phyloP scores from a whole-genome alignment of 1,140 invertebrate species.

The Ctenoplectra terminalis region DNA sequence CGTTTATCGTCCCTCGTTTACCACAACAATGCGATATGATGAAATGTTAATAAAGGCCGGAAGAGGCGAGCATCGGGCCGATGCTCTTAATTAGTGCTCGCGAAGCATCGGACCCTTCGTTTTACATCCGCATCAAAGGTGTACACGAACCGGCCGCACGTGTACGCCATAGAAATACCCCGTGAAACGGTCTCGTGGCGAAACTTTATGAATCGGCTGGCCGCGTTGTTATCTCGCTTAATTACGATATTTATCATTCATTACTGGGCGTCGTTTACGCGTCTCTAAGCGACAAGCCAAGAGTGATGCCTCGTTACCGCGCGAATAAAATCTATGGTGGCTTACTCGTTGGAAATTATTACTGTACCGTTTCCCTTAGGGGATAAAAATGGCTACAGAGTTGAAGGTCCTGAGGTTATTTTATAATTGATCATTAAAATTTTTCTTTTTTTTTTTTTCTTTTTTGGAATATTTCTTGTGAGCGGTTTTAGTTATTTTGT shows the following conservation, averaged over 20 bases:
- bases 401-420: too few relatives aligned
- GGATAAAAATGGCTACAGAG: background rate
- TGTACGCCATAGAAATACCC: background rate
- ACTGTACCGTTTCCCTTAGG: background rate
- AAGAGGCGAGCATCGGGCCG: conserved; percentile 14
- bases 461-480: too few relatives aligned
- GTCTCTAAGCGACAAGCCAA: background rate
- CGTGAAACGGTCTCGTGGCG: background rate
- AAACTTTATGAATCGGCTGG: conserved; percentile 7
- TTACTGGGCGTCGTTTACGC: background rate
- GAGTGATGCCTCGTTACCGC: conserved; percentile 2
- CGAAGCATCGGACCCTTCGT: conserved; percentile 12
- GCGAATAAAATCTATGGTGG: background rate
- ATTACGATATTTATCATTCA: conserved; percentile 18
- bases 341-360: conserved; percentile 1
- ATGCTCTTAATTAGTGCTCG: conserved; percentile 39
- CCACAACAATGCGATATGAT: conserved; percentile 31
- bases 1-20: background rate
- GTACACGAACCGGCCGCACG: background rate
- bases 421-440: too few relatives aligned
- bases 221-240: background rate
- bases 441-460: too few relatives aligned
- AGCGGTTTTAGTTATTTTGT: too few relatives aligned
- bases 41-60: conserved; percentile 31
- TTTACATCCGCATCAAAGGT: background rate